These are phyloP conservation scores for Melanotaenia duboulayi DNA, from an alignment of 2,113 vertebrate species.

Conservation along the genomic window DNA sequence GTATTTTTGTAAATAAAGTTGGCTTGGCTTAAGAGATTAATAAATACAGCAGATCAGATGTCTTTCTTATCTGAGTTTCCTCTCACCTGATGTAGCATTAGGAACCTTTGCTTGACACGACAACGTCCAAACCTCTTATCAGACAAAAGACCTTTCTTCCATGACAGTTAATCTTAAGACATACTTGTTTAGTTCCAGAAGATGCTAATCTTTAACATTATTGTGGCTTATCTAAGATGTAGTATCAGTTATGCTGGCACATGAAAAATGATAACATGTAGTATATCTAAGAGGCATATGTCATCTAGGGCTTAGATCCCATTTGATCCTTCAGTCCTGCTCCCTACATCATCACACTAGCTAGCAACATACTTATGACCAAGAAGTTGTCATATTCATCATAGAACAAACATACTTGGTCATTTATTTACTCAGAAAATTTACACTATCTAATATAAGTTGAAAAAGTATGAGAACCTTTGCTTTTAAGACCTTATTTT, in stretches of 20 bases:
- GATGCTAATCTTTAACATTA: constrained; percentile 25
- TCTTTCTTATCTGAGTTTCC: constrained; percentile 28
- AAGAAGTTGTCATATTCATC: too few species aligned
- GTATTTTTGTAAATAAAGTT: too few species aligned
- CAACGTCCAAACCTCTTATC: constrained; percentile 50
- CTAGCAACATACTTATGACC: neutral
- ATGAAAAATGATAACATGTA: neutral
- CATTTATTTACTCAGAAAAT: neutral
- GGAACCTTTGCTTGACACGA: constrained; percentile 49
- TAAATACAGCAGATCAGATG: neutral
- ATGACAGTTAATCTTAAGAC: neutral
- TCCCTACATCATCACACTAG: neutral
- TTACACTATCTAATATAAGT: too few species aligned
- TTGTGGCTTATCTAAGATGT: constrained; percentile 16
- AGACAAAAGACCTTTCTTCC: constrained; percentile 34
- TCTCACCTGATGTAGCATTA: neutral
- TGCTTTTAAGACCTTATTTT: neutral
- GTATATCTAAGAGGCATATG: neutral
- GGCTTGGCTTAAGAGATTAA: too few species aligned
- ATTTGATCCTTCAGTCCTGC: neutral
- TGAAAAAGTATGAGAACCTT: neutral
- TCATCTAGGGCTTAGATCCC: neutral
- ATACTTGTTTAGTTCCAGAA: neutral
- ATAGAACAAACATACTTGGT: neutral
- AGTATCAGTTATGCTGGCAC: neutral